Conservation (phyloP, 2,797 vertebrate species). For the Gallinago solitaria region DNA sequence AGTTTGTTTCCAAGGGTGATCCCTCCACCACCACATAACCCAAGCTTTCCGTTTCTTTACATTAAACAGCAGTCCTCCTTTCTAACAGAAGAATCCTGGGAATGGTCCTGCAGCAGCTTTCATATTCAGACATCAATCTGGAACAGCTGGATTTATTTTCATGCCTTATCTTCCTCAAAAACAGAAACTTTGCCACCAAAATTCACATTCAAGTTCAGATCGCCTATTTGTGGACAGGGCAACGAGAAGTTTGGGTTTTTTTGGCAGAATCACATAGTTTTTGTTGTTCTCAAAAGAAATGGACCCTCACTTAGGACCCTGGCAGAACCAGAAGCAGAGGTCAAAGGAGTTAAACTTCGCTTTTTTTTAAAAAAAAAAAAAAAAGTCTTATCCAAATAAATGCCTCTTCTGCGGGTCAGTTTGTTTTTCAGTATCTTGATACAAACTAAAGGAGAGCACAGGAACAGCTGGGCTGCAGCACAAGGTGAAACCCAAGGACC, state of each 20-base stretch:
- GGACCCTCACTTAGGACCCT: conserved; percentile 34
- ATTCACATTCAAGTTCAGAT: conserved; percentile 67
- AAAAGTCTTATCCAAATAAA: conserved; percentile 32
- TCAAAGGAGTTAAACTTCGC: conserved; percentile 54
- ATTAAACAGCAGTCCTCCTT: conserved; percentile 1
- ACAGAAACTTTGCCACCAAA: conserved; percentile 50
- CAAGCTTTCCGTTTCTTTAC: conserved; percentile 20
- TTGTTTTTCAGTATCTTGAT: conserved; percentile 49
- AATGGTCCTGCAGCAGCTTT: conserved; percentile 46
- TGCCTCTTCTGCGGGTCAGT: conserved; percentile 43
- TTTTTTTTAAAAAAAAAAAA: background rate
- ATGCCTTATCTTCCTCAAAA: conserved; percentile 36
- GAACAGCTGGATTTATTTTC: background rate
- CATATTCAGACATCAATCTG: background rate
- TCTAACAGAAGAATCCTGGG: conserved; percentile 15
- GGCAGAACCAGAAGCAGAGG: conserved; percentile 50
- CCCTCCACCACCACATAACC: conserved; percentile 27
- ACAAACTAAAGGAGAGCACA: conserved; percentile 55
- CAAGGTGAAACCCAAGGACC: conserved; percentile 28
- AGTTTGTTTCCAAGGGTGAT: conserved; percentile 13
- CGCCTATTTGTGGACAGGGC: conserved; percentile 51
- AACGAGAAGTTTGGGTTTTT: conserved; percentile 9
- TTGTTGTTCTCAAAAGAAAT: conserved; percentile 55
- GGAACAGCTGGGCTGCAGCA: conserved; percentile 35
- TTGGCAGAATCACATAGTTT: conserved; percentile 60